Base-by-base conservation (phyloP, 2,113 vertebrate genomes). In the Narcine bancroftii region DNA sequence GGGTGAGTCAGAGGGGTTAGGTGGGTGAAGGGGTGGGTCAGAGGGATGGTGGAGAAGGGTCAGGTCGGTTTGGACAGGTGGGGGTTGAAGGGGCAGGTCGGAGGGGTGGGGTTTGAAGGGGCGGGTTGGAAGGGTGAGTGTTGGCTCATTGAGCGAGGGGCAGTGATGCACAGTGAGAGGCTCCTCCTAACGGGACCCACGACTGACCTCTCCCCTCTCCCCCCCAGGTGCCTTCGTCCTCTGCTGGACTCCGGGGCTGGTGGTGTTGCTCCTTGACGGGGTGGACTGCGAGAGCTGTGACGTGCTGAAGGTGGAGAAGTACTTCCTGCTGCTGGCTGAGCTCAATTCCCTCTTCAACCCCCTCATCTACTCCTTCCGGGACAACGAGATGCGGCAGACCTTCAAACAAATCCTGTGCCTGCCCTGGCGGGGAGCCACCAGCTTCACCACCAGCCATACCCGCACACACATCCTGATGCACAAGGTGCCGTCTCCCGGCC, bases 281-380 rank as follows among this genome's bases (percentile, higher is more conserved):
- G 93, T 99, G 42, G 75, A 94, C 92, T 97, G 97, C 92, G 93
- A 93, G 81, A 92, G 83, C 10, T 97, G 96, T 93, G 92, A 97
- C 0, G 97, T 98, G 2, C 93, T 97, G 11, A 93, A 92, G 0
- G 96, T 96, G 75, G 98, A 99, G 94, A 99, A 99, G 93, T 99
- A 96, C 92, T 98, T 97, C 94, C 95, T 99, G 36, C 93, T 97
- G 53, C 94, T 98, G 93, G 98, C 98, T 0, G 98, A 98, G 94
- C 96, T 97, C 95, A 99, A 99, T 93, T 99, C 98, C 0, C 93
- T 98, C 93, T 96, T 99, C 92, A 99, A 99, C 0, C 97, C 98
- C 0, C 96, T 97, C 39, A 97, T 99, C 93, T 99, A 99, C 93
- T 97, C 97, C 0, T 97, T 97, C 92, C 95, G 97, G 5, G 98